Percentiles rank a stretch among this genome's conserved stretches.
Evolutionary conservation across 2,888 invertebrate species (phyloP).

Genomic region (Eucriotettix oculatus): DNA sequence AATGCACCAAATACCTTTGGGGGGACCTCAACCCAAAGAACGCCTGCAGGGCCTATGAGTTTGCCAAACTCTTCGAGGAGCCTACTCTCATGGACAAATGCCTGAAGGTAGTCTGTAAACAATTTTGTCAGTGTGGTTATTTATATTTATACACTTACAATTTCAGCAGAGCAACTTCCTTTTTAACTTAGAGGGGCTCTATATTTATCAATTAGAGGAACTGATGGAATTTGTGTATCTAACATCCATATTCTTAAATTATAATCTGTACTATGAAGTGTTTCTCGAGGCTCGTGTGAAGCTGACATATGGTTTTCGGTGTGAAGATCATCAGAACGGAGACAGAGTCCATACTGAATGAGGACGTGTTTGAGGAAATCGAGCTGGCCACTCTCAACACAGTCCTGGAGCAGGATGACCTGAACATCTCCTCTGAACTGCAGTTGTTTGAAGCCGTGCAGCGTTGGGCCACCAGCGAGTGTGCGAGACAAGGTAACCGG

Average conservation of each 20-base stretch:
- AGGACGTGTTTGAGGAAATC: conserved; percentile 61
- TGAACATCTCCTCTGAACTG: conserved; percentile 58
- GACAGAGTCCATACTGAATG: conserved; percentile 56
- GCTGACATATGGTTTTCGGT: too few relatives aligned
- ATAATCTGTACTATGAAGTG: too few relatives aligned
- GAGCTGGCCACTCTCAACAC: conserved; percentile 57
- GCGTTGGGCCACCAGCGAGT: conserved; percentile 45
- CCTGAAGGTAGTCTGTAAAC: conserved; percentile 37
- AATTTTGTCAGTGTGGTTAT: not conserved
- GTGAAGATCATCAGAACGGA: conserved; percentile 54
- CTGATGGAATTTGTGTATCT: too few relatives aligned
- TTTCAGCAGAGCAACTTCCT: too few relatives aligned
- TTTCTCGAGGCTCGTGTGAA: too few relatives aligned
- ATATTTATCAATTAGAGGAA: too few relatives aligned
- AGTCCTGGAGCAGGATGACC: conserved; percentile 54
- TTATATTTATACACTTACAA: not conserved
- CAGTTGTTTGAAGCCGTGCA: conserved; percentile 59
- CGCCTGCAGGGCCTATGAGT: conserved; percentile 72
- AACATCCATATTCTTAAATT: too few relatives aligned
- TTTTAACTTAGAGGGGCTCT: too few relatives aligned
- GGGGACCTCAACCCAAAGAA: conserved; percentile 61
- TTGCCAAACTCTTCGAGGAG: conserved; percentile 71
- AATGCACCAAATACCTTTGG: conserved; percentile 73
- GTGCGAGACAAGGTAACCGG: conserved; percentile 27
- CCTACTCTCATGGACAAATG: conserved; percentile 66